Evolutionary conservation across 2,113 vertebrate species (phyloP).

Genomic region (Nematolebias whitei): DNA sequence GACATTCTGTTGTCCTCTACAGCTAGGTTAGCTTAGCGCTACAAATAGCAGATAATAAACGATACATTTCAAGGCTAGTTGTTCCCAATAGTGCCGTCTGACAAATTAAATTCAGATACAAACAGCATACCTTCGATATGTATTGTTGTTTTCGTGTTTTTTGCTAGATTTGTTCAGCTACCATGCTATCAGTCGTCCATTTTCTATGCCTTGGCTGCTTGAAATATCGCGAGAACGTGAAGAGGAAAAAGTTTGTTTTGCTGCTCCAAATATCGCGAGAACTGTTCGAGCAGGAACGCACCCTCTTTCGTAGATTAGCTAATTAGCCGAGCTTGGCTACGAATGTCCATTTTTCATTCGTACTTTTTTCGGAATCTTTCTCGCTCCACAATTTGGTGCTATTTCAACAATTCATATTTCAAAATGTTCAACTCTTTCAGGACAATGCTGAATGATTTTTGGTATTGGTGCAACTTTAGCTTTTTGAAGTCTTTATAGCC

Average conservation of each 20-base stretch:
- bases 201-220: slow-evolving; percentile 41
- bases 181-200: slow-evolving; percentile 59
- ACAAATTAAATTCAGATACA: not conserved
- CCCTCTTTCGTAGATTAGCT: no score
- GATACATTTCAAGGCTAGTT: not conserved
- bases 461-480: no score
- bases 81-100: not conserved
- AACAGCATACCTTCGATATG: slow-evolving; percentile 49
- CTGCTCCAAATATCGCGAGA: slow-evolving; percentile 51
- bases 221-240: slow-evolving; percentile 53
- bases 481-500: no score
- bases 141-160: slow-evolving; percentile 34
- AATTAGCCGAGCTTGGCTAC: no score
- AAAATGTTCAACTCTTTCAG: no score
- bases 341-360: no score
- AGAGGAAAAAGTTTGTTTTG: not conserved
- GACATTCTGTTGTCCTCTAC: slow-evolving; percentile 49
- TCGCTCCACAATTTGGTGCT: no score
- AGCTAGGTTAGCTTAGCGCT: slow-evolving; percentile 30
- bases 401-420: no score
- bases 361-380: no score
- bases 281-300: not conserved
- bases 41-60: not conserved
- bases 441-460: no score
- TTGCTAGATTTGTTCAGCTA: slow-evolving; percentile 22